Evolutionary conservation across 2,797 vertebrate species (phyloP), one percentile per base, ranked within the genome.

Genomic region (Diceros bicornis): DNA sequence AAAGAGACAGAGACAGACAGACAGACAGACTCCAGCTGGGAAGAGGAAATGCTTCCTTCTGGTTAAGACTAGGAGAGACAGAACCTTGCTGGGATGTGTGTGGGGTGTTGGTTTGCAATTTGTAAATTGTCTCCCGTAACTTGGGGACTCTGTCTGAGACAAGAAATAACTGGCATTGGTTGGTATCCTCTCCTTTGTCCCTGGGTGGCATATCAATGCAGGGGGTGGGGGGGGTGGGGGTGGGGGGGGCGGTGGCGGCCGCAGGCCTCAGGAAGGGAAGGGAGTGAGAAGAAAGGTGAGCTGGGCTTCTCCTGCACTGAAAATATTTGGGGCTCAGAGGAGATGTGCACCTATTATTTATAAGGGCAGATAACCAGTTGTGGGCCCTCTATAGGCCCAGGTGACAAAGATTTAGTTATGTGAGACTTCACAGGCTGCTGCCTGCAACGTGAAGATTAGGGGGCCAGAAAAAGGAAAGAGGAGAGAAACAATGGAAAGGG

Each of bases 101-200:
- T 3, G 37, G 4, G 21, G 18, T 57, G 11, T 81, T 78, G 34
- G 21, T 77, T 89, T 93, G 81, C 59, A 17, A 61, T 85, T 95
- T 78, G 50, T 71, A 74, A 89, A 91, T 94, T 55, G 50, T 79
- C 83, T 89, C 44, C 89, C 82, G 23, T 41, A 79, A 94, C 44
- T 72, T 85, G 23, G 68, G 27, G 64, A 77, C 78, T 61, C 21
- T 27, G 71, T 94, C 27, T 94, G 66, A 82, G 44, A 47, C n/a
- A 89, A 96, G 68, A 96, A 94, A 25, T 64, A 95, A 90, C 44
- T 57, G 18, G 47, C 11, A 3, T 81, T 34, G n/a, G 14, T 75
- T 44, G 50, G 32, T 47, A 44, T 64, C 64, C 14, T 94, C 34
- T 91, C 27, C 59, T 61, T 95, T 92, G 92, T 97, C 57, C 62